Conservation (phyloP, 2,113 vertebrate genomes). For the Fulica atra region DNA sequence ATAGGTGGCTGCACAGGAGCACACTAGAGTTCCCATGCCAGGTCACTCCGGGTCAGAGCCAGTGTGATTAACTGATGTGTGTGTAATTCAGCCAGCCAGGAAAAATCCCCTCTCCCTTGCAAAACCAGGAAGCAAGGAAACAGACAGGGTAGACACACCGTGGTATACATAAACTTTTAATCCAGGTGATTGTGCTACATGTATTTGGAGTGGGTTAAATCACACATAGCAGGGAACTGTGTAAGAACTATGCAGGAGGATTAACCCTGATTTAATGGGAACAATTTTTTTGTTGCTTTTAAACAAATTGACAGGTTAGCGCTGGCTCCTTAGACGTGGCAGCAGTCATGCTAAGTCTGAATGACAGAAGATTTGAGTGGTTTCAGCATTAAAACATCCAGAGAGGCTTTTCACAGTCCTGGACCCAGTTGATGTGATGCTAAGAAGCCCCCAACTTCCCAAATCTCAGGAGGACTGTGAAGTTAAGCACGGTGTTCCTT, state of each 20-base stretch:
- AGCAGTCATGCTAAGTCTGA: slow-evolving; percentile 35
- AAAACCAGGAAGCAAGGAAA: neutral
- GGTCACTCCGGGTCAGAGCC: neutral
- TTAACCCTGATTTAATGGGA: slow-evolving; percentile 55
- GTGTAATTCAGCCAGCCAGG: neutral
- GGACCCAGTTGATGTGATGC: neutral
- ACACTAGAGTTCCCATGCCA: neutral
- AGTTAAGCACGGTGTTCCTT: neutral
- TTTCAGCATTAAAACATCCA: slow-evolving; percentile 1
- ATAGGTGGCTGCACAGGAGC: rapidly evolving
- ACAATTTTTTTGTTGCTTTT: slow-evolving; percentile 41
- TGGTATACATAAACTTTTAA: neutral
- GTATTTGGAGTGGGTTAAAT: neutral
- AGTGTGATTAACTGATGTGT: neutral
- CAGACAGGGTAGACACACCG: rapidly evolving
- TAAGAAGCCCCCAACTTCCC: neutral
- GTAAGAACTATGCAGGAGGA: neutral
- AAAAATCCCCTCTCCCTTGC: neutral
- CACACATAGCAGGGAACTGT: neutral
- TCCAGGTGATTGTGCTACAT: neutral
- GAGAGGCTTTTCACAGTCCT: slow-evolving; percentile 1
- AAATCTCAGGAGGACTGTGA: neutral
- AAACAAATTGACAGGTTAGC: slow-evolving; percentile 35
- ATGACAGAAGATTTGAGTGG: slow-evolving; percentile 45
- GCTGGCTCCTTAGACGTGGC: neutral